Conservation (phyloP, 2,797 vertebrate genomes). For the Saxicola maurus region DNA sequence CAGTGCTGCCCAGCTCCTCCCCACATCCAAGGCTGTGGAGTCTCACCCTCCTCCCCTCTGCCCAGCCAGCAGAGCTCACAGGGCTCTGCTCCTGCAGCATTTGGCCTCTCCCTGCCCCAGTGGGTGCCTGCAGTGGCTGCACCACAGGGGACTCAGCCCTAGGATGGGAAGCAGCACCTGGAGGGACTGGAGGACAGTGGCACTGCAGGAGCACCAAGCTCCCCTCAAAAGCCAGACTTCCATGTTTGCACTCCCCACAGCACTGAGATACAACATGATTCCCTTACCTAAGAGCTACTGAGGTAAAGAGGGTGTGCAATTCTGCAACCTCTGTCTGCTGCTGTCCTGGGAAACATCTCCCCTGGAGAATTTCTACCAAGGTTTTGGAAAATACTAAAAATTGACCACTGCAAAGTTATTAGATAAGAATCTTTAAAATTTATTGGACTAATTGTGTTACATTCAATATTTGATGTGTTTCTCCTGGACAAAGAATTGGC, state of each 20-base stretch:
- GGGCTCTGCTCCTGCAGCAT: fast-evolving
- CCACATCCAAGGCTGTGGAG: not conserved
- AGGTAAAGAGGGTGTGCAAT: not conserved
- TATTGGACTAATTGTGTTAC: slow-evolving; percentile 93
- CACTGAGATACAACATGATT: fast-evolving
- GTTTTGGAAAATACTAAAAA: not conserved
- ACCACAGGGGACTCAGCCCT: fast-evolving
- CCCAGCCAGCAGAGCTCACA: too few species aligned
- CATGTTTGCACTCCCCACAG: not conserved
- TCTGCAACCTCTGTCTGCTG: not conserved
- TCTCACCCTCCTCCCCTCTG: fast-evolving
- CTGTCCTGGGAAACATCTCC: not conserved
- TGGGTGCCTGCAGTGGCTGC: not conserved
- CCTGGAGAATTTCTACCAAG: not conserved
- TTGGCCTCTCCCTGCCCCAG: fast-evolving
- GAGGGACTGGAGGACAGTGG: not conserved
- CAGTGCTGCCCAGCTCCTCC: not conserved
- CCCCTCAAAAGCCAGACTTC: not conserved
- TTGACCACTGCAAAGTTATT: not conserved
- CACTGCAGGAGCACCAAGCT: fast-evolving
- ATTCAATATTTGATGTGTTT: slow-evolving; percentile 88
- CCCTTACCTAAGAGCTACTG: not conserved
- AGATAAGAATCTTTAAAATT: slow-evolving; percentile 91
- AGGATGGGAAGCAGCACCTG: fast-evolving
- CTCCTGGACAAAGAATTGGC: slow-evolving; percentile 82